Base-by-base conservation (phyloP, 2,888 invertebrate species). In the Epinotia bilunana region DNA sequence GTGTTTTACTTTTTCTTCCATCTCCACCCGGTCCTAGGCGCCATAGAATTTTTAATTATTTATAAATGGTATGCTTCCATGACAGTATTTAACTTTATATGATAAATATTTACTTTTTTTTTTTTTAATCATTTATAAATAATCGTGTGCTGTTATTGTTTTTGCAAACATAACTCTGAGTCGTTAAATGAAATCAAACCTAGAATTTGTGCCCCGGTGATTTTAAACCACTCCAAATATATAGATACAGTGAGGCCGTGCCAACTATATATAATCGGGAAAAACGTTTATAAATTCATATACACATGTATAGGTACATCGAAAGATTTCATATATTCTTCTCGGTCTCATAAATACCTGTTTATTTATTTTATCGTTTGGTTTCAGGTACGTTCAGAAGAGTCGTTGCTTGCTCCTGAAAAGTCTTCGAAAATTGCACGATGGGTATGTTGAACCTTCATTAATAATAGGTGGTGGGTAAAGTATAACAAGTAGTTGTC, bases 331-430 rank as follows among this genome's bases (percentile, higher is more conserved):
- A 23, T 4, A 13, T 55, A 57, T 39, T 13, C 4, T 28, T 0
- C 12, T 28, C 2, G 11, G 1, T 55, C 7, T 43, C 2, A 72
- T 62, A 60, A 67, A 61, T 53, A 73, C 49, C 69, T 13, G 18
- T 49, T 68, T 76, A 39, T 68, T 63, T 55, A 55, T 72, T 46
- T 43, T n/a, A 73, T 68, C 70, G 28, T 67, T 77, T 82, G 77
- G 53, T 90, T 88, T 39, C 88, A 94, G 94, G 94, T 94, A 93
- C 94, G 93, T 93, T 94, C 94, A 79, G 93, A 94, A 81, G 94
- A 94, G 83, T 93, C 92, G 78, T 91, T 93, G 83, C 90, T 90
- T 82, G 84, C 89, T 16, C 89, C 91, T 80, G 92, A 91, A 86
- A 91, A 91, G 76, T 72, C 89, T 18, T 80, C 89, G 77, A 93